Percentiles rank a stretch among this genome's conserved stretches.
Evolutionary conservation across 2,888 invertebrate species (phyloP).

Genomic region (Anaspis maculata): DNA sequence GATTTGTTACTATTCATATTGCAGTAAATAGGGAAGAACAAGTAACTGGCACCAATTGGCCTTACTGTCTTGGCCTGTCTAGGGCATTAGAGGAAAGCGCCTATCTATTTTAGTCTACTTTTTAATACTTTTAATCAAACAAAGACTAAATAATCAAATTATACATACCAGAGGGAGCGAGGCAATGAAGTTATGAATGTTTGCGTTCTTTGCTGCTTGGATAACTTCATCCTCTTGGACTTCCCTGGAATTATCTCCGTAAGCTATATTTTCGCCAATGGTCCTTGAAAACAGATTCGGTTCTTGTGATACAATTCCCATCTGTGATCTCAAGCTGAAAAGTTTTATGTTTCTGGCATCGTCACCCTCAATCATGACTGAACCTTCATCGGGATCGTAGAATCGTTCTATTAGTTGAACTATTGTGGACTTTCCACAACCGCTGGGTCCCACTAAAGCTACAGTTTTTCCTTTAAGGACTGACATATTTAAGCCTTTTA

Average conservation of each 20-base stretch:
- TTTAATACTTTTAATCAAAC: no score
- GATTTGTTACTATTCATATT: no score
- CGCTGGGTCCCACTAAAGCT: constrained; percentile 69
- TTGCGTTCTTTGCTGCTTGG: constrained; percentile 71
- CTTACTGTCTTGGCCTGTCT: no score
- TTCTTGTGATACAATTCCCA: constrained; percentile 89
- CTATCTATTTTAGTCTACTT: no score
- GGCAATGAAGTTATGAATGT: constrained; percentile 77
- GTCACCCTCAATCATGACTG: constrained; percentile 39
- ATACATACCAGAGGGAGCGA: constrained; percentile 67
- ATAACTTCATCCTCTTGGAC: constrained; percentile 67
- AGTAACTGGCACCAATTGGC: no score
- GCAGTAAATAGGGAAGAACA: no score
- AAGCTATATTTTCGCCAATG: constrained; percentile 85
- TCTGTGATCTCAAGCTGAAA: constrained; percentile 53
- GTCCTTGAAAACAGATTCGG: constrained; percentile 83
- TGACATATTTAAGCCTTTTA: constrained; percentile 55
- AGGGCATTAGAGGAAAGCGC: no score
- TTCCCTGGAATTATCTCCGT: constrained; percentile 71
- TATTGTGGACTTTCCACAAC: constrained; percentile 82
- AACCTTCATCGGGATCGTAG: constrained; percentile 64
- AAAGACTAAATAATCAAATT: no score
- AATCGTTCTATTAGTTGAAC: constrained; percentile 69
- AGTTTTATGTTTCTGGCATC: constrained; percentile 26
- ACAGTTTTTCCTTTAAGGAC: constrained; percentile 59